Base-by-base conservation (phyloP, 2,888 invertebrate genomes). In the Trachelus stipa region DNA sequence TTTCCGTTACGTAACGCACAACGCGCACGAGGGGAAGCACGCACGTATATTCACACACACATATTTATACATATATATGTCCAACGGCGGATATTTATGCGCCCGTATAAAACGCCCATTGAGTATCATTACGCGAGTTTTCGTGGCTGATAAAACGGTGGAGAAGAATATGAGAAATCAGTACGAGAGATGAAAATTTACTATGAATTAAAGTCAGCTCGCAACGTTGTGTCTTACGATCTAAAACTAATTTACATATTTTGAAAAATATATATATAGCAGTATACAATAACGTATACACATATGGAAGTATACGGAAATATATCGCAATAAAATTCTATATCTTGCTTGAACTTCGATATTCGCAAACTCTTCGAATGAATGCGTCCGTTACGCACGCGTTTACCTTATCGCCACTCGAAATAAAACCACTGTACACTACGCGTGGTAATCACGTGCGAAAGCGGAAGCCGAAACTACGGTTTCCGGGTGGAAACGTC, bases 1-100 rank as follows among this genome's bases (percentile, higher is more conserved):
- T 71, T 71, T 71, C 71, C 71, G 71, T 71, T 71, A 71, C 34
- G 71, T 71, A 71, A 71, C 71, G 56, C 23, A 56, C 23, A 56
- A 23, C 56, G 56, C 23, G 23, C 56, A 56, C 23, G 56, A 23
- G 56, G 56, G 56, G 56, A 56, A 23, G 23, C 9, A 23, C 23
- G 56, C 56, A 56, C 56, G 23, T 23, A 56, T 56, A 56, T 56
- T 15, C 1, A 56, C 9, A 3, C 35, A 35, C 35, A 35, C 35
- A 23, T 9, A 56, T 23, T 23, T 15, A 23, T 23, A 40, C 1
- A 40, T 40, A 40, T 56, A 23, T 56, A 56, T 15, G 56, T 56
- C 23, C 56, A 56, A 56, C 23, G 9, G 56, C 23, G 23, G 23
- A 56, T 56, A 56, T 56, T 56, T 56, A 56, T 56, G 56, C 56